Conservation (phyloP, 2,888 invertebrate genomes). For the Suillia variegata region DNA sequence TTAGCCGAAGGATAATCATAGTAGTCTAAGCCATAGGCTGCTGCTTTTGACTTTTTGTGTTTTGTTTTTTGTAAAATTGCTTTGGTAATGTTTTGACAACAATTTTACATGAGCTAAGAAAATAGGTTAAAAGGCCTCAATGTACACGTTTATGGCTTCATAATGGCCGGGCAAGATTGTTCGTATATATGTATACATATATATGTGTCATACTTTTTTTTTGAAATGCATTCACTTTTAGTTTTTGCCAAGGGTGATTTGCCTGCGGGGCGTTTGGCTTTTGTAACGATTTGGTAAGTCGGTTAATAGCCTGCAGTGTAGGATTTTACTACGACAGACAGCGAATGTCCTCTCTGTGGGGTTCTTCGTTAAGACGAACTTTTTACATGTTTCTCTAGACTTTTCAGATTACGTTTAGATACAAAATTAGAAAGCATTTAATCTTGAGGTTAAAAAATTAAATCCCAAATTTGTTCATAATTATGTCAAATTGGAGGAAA, state of each 20-base stretch:
- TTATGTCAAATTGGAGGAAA: no score
- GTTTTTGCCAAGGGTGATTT: background rate
- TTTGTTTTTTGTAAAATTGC: background rate
- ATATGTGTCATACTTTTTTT: no score
- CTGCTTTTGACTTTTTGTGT: constrained; percentile 1
- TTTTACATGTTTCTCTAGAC: no score
- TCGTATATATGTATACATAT: background rate
- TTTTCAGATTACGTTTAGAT: no score
- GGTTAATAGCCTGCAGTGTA: no score
- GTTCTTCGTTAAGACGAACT: no score
- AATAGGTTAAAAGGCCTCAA: constrained; percentile 13
- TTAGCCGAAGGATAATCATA: constrained; percentile 24
- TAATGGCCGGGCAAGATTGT: background rate
- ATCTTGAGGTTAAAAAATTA: no score
- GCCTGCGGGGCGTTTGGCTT: background rate
- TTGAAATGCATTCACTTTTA: background rate
- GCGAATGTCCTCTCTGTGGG: no score
- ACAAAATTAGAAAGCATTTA: no score
- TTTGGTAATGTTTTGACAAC: constrained; percentile 3
- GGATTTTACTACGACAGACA: no score
- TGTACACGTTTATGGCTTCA: constrained; percentile 10
- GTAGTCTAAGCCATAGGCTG: constrained; percentile 20
- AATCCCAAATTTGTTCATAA: no score
- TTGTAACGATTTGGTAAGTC: background rate
- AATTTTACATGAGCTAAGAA: constrained; percentile 7